These are phyloP conservation scores for Octodon degus DNA, from an alignment of 2,113 vertebrate genomes.

Conservation along the genomic window DNA sequence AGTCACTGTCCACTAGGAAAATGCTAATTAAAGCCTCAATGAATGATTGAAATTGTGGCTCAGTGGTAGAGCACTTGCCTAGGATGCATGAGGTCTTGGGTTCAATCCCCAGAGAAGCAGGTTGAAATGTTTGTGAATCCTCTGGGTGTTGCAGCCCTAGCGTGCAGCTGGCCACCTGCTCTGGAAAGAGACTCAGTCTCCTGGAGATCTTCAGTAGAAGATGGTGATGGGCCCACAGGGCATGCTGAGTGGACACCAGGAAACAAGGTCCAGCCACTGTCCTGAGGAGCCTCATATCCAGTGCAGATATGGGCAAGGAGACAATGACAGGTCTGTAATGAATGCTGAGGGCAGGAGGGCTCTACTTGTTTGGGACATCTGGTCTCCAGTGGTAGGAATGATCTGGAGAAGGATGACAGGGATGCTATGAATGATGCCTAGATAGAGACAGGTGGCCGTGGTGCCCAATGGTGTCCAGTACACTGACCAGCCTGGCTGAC, in stretches of 20 bases:
- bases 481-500: background rate
- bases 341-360: too few species aligned
- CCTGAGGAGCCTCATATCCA: background rate
- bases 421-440: background rate
- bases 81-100: too few species aligned
- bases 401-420: background rate
- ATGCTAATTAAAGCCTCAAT: background rate
- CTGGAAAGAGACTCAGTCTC: background rate
- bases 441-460: background rate
- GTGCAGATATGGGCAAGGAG: background rate
- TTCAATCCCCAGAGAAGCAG: too few species aligned
- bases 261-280: background rate
- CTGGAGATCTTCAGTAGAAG: background rate
- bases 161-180: too few species aligned
- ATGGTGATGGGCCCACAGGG: background rate
- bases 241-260: background rate
- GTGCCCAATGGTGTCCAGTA: rapidly evolving
- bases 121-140: background rate
- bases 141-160: background rate
- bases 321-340: rapidly evolving
- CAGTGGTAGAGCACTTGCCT: background rate
- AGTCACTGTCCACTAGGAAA: background rate
- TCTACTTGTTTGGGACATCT: background rate
- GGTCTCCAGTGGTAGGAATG: background rate
- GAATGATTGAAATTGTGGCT: background rate